phyloP scores from a whole-genome alignment of 2,113 vertebrate species.

The Corvus hawaiiensis region DNA sequence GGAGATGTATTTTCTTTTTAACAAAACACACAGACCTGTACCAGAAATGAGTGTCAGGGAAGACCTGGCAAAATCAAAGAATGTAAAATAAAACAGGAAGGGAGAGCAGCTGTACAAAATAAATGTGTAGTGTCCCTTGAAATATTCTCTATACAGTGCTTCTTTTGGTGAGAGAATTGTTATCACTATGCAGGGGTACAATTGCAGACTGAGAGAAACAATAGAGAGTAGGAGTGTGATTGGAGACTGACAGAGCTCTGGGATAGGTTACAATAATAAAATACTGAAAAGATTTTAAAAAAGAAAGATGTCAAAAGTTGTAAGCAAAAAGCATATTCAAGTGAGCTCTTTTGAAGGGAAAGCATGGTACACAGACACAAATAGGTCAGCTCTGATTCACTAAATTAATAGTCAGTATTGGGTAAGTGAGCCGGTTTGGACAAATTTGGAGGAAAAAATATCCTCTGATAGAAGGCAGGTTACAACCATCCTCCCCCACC shows the following conservation, averaged over 20 bases:
- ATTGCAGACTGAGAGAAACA: neutral
- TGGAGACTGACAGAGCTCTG: neutral
- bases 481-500: too few relatives aligned
- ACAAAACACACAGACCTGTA: neutral
- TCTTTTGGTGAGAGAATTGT: neutral
- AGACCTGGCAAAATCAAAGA: neutral
- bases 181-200: neutral
- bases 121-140: neutral
- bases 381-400: neutral
- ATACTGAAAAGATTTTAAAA: neutral
- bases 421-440: neutral
- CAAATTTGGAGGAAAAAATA: too few relatives aligned
- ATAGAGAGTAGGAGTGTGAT: neutral
- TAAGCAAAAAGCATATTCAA: neutral
- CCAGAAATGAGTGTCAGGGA: neutral
- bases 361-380: neutral
- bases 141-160: neutral
- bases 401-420: neutral
- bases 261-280: neutral
- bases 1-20: neutral
- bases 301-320: neutral
- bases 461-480: too few relatives aligned
- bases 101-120: neutral
- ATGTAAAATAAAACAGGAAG: neutral
- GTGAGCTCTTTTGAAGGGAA: neutral